Percentiles rank a stretch among this genome's conserved stretches.
These are phyloP conservation scores for Chloroclystis v-ata DNA, from an alignment of 2,888 invertebrate genomes.

Conservation along the genomic window DNA sequence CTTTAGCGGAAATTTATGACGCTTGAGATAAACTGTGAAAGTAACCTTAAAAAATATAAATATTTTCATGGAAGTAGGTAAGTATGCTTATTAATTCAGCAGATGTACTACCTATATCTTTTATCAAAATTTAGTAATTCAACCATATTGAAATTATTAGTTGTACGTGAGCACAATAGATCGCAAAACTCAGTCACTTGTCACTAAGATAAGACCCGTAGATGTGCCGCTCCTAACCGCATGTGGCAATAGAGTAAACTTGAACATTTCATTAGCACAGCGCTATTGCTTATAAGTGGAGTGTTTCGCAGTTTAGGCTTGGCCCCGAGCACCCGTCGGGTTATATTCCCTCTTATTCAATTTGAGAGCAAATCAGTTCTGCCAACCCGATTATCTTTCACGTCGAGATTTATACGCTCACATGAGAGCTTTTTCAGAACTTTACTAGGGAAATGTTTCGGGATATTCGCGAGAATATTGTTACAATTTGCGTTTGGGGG, in stretches of 20 bases:
- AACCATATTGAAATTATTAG: no score
- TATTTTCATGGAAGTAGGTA: no score
- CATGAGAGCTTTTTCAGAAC: constrained; percentile 55
- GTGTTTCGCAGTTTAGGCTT: constrained; percentile 53
- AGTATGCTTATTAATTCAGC: no score
- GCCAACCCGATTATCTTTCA: constrained; percentile 73
- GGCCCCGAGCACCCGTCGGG: constrained; percentile 42
- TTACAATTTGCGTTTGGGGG: constrained; percentile 32
- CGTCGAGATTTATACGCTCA: constrained; percentile 68
- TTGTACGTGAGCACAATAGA: constrained; percentile 1
- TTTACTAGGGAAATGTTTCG: constrained; percentile 43
- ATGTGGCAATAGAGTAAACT: constrained; percentile 33
- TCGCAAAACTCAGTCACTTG: constrained; percentile 14
- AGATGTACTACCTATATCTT: no score
- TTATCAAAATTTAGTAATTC: no score
- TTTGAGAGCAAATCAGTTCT: constrained; percentile 74
- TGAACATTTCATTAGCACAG: constrained; percentile 46
- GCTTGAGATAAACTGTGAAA: not conserved
- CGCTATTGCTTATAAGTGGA: constrained; percentile 48
- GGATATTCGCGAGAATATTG: constrained; percentile 40
- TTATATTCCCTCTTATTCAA: constrained; percentile 71
- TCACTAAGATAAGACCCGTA: constrained; percentile 18
- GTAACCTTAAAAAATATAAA: no score
- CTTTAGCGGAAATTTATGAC: constrained; percentile 6
- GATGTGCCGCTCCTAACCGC: constrained; percentile 27